Evolutionary conservation across 2,888 invertebrate species (phyloP).

Genomic region (Apantesis nais): DNA sequence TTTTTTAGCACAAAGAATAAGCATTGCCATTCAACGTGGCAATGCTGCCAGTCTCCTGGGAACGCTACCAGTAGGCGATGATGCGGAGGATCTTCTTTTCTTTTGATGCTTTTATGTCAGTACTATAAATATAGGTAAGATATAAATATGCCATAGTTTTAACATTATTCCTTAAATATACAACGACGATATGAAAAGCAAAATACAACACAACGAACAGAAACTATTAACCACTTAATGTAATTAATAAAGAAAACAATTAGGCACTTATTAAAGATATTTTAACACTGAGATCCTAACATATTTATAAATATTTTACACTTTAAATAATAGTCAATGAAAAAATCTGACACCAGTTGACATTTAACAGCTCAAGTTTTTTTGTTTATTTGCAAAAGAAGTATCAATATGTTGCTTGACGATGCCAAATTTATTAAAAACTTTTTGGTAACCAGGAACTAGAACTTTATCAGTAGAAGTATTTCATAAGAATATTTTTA

Average conservation of each 20-base stretch:
- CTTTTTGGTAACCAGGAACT: neutral
- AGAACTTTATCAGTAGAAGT: neutral
- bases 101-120: too few relatives aligned
- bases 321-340: neutral
- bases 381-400: neutral
- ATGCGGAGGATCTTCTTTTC: too few relatives aligned
- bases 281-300: neutral
- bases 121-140: too few relatives aligned
- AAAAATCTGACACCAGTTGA: neutral
- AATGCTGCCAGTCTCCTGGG: too few relatives aligned
- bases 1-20: too few relatives aligned
- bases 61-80: too few relatives aligned
- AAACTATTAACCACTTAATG: neutral
- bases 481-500: neutral
- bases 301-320: neutral
- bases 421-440: neutral
- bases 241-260: neutral
- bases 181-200: neutral
- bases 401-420: neutral
- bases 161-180: neutral
- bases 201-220: neutral
- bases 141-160: too few relatives aligned
- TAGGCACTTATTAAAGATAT: neutral
- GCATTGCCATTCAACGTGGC: too few relatives aligned
- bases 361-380: neutral